These are phyloP conservation scores for Onthophagus sagittarius DNA, from an alignment of 2,888 invertebrate species.

Conservation along the genomic window DNA sequence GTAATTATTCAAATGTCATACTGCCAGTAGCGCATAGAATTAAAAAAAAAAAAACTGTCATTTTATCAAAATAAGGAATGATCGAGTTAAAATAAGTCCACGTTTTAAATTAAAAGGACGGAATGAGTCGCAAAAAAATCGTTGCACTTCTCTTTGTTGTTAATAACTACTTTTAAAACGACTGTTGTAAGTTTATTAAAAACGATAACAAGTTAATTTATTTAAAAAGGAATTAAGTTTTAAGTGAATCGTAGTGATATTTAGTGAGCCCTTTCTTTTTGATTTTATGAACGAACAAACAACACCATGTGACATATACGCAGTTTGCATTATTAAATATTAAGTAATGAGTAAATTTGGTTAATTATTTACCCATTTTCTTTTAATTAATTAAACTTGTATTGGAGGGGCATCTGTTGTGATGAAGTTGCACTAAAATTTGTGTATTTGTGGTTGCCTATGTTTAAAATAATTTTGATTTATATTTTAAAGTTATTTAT, in stretches of 20 bases:
- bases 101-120: too few relatives aligned
- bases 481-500: too few relatives aligned
- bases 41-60: not conserved
- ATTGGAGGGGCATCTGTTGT: too few relatives aligned
- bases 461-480: too few relatives aligned
- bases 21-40: slow-evolving; percentile 7
- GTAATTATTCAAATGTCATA: slow-evolving; percentile 5
- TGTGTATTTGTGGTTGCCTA: too few relatives aligned
- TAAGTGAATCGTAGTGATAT: not conserved
- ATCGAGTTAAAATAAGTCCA: not conserved
- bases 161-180: too few relatives aligned
- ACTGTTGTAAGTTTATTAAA: too few relatives aligned
- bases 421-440: too few relatives aligned
- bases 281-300: not conserved
- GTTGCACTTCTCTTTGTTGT: not conserved
- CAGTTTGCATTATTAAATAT: not conserved
- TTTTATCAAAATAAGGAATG: not conserved
- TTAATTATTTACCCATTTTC: not conserved
- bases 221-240: not conserved
- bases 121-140: not conserved
- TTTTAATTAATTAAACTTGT: too few relatives aligned
- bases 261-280: not conserved
- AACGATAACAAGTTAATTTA: too few relatives aligned
- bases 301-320: not conserved
- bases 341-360: not conserved